Evolutionary conservation across 2,797 vertebrate species (phyloP).

Genomic region (Adrianichthys oophorus): DNA sequence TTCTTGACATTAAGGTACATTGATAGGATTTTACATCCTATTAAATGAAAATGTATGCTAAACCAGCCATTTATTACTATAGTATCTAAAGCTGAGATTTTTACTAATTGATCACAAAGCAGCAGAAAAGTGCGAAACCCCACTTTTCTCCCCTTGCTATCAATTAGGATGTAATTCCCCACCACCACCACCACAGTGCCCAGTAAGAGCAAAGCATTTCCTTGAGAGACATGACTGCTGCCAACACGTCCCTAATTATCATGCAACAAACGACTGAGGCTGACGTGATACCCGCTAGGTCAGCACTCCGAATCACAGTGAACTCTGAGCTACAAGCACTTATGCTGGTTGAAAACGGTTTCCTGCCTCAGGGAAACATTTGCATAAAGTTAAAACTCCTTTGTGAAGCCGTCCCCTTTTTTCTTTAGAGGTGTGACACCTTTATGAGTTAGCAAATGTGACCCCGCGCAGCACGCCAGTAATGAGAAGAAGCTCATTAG

Average conservation of each 20-base stretch:
- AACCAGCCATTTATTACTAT: too few relatives aligned
- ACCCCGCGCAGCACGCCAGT: not conserved
- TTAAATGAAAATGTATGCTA: too few relatives aligned
- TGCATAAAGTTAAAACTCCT: conserved; percentile 10
- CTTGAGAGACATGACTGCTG: conserved; percentile 50
- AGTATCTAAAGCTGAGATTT: too few relatives aligned
- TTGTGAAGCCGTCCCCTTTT: conserved; percentile 3
- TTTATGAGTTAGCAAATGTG: conserved; percentile 14
- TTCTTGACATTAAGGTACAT: too few relatives aligned
- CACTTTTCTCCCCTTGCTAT: conserved; percentile 53
- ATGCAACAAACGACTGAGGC: conserved; percentile 36
- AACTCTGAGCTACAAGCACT: not conserved
- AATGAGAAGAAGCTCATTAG: not conserved
- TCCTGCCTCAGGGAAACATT: conserved; percentile 15
- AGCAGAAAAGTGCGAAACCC: conserved; percentile 59
- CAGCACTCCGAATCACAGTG: conserved; percentile 14
- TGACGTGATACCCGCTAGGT: conserved; percentile 34
- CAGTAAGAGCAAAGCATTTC: conserved; percentile 50
- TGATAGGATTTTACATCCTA: too few relatives aligned
- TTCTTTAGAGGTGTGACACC: conserved; percentile 15
- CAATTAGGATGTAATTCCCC: conserved; percentile 64
- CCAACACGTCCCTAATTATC: conserved; percentile 58
- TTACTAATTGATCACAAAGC: too few relatives aligned
- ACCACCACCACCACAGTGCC: conserved; percentile 38
- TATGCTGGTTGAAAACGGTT: not conserved